Base-by-base conservation (phyloP, 2,797 vertebrate genomes). In the Delichon dasypus region DNA sequence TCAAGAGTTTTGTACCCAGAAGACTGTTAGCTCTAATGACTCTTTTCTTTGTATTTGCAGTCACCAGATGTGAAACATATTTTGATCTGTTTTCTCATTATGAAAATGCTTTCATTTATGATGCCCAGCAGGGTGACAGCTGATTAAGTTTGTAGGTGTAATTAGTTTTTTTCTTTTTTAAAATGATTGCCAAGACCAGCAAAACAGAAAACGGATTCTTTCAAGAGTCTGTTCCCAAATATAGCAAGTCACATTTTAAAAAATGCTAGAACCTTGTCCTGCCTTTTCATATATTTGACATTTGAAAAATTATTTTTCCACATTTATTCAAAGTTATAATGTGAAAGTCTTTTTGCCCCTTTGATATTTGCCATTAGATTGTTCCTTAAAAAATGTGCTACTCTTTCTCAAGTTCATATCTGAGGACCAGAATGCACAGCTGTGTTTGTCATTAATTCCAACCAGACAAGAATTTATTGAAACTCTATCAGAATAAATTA, bases 81-180 rank as follows among this genome's bases (percentile, higher is more conserved):
- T 86, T 79, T 90, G 79, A 93, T 95, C 61, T 62, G 71, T 94
- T 96, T 94, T 85, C 77, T 88, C 30, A 77, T 84, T 91, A 85
- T 42, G 72, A 78, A 79, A 89, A 68, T 42, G 29, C 48, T 87
- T 88, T 85, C 67, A 72, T 84, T 96, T 93, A 70, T 93, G 71
- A 81, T 48, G 30, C 90, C 77, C 87, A 58, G 42, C 60, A 91
- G 74, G 91, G 55, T 25, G n/a, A 76, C 36, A 57, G 53, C 32
- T 71, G 85, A 88, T 91, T 94, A 94, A 86, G 42, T 40, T 71
- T 80, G 50, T 84, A 85, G 38, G 65, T 75, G 32, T 65, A 94
- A 91, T 83, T 89, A 9, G 2, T 13, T 80, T 90, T 74, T 84
- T 93, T 44, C 6, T 68, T 89, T 95, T 57, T 8, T 7, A 74